phyloP scores from a whole-genome alignment of 2,113 vertebrate species.

The Solea senegalensis region DNA sequence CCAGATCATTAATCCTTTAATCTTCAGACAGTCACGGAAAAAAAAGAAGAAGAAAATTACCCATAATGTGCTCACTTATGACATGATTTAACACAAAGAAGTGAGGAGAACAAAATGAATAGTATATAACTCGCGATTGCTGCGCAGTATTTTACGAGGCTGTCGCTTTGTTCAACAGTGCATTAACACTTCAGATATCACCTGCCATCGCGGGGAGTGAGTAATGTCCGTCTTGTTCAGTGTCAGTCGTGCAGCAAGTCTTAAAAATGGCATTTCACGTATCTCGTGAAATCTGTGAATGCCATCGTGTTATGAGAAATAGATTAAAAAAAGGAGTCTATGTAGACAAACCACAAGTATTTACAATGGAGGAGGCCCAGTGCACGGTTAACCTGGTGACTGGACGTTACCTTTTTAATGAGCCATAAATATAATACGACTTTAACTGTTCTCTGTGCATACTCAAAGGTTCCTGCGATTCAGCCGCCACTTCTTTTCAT shows the following conservation, averaged over 20 bases:
- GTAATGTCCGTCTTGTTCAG: background rate
- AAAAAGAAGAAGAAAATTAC: conserved; percentile 33
- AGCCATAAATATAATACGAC: too few species aligned
- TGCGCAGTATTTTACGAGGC: conserved; percentile 16
- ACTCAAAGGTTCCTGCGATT: too few species aligned
- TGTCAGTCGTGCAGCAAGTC: background rate
- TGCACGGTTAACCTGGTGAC: too few species aligned
- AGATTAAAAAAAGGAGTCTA: too few species aligned
- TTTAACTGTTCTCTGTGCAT: too few species aligned
- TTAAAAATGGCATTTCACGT: background rate
- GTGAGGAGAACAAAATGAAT: conserved; percentile 18
- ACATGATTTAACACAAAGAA: conserved; percentile 37
- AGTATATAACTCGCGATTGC: conserved; percentile 16
- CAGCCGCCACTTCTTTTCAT: too few species aligned
- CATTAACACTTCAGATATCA: conserved; percentile 21
- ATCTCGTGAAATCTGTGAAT: conserved; percentile 7
- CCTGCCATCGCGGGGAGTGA: conserved; percentile 12
- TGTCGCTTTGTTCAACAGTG: conserved; percentile 27
- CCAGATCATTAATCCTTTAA: conserved; percentile 48
- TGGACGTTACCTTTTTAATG: too few species aligned
- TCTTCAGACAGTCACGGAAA: conserved; percentile 27
- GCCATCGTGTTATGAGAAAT: too few species aligned
- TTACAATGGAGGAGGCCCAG: too few species aligned
- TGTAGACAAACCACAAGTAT: too few species aligned
- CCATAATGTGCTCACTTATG: conserved; percentile 30